Conservation (phyloP, 2,797 vertebrate species). For the Manis pentadactyla region DNA sequence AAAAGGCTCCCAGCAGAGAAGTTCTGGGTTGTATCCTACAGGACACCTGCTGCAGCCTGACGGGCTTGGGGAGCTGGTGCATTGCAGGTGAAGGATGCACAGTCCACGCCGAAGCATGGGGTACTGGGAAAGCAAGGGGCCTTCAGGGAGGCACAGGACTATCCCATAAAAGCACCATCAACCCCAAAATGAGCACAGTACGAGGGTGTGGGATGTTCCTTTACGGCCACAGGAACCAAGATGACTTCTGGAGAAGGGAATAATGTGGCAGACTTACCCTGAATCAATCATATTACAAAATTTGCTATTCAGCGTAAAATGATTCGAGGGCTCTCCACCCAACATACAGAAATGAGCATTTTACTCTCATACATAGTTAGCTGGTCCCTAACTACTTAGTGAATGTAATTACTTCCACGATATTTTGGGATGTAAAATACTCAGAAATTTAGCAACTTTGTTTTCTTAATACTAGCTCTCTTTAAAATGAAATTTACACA, state of each 20-base stretch:
- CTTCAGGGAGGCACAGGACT: background rate
- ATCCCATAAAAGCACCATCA: background rate
- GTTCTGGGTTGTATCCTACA: too few species aligned
- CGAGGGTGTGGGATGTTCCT: fast-evolving
- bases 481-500: background rate
- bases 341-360: background rate
- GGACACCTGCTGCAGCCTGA: background rate
- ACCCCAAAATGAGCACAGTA: background rate
- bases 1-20: background rate
- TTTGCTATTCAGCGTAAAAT: background rate
- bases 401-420: background rate
- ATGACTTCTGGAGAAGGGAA: background rate
- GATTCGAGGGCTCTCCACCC: background rate
- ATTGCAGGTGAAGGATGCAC: background rate
- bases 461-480: background rate
- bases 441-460: background rate
- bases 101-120: background rate
- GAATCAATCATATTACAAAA: background rate
- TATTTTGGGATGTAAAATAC: background rate
- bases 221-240: background rate
- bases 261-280: background rate
- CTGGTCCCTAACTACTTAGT: background rate
- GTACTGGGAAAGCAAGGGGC: background rate
- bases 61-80: background rate
- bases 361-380: background rate